Evolutionary conservation across 2,888 invertebrate species (phyloP), one percentile per base, ranked within the genome.

Genomic region (Callinectes sapidus): DNA sequence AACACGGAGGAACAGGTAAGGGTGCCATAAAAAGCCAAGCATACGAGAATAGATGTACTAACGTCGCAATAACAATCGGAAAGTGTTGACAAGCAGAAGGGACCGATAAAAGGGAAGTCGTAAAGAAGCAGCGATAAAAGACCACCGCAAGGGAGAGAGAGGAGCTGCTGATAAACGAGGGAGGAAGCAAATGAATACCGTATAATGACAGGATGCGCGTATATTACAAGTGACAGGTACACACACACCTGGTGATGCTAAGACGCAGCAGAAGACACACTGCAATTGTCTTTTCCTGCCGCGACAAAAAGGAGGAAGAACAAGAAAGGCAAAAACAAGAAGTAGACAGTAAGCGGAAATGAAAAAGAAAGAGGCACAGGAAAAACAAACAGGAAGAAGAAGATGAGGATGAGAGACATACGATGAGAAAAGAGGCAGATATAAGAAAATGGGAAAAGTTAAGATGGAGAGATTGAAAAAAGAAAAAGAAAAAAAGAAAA

Each of bases 1-100:
- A 6, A 71, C n/a, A 71, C 10, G n/a, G 71, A 71, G n/a, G 28
- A n/a, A 71, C 10, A 28, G 28, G n/a, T 6, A 71, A 71, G 71
- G n/a, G 71, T 2, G 71, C 13, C 10, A 61, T 71, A 71, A 71
- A 28, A 28, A 71, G 13, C 23, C 71, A 71, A 71, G 28, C 28
- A 71, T 28, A 28, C n/a, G 71, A 28, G n/a, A 71, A 71, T 28
- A 71, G 28, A 71, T 28, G 28, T 71, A 71, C 28, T 13, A 10
- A 23, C 1, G 6, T 28, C 23, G 28, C 28, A 71, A 71, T 71
- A 71, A 71, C n/a, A 71, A 28, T 71, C 28, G 71, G 71, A 28
- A 71, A 71, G 71, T 71, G 71, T 71, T 28, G 71, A 71, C 71
- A 71, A 28, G 71, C 71, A 28, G 71, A 71, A 71, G n/a, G n/a